Evolutionary conservation across 2,797 vertebrate genomes (phyloP).

Genomic region (Morelia viridis): DNA sequence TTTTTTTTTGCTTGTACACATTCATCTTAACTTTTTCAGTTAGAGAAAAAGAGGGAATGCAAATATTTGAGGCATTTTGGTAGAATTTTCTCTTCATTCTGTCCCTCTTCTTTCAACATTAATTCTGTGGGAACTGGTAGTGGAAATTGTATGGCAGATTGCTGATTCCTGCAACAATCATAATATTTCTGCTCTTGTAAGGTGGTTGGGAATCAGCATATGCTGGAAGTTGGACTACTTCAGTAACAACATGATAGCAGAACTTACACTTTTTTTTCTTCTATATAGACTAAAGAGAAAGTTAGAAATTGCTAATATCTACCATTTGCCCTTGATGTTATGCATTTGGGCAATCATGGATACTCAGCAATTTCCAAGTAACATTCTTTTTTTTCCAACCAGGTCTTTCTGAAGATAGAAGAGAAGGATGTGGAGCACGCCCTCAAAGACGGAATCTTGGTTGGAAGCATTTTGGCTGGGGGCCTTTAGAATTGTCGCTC

Average conservation of each 20-base stretch:
- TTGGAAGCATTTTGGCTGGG: slow-evolving; percentile 85
- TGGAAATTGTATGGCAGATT: not conserved
- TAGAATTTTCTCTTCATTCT: not conserved
- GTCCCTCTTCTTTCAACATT: not conserved
- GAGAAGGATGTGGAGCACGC: slow-evolving; percentile 86
- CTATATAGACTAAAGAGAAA: not conserved
- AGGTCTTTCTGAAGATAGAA: slow-evolving; percentile 91
- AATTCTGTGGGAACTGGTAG: too few species aligned
- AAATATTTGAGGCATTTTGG: not conserved
- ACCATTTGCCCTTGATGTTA: not conserved
- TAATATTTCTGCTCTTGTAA: not conserved
- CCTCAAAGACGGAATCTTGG: slow-evolving; percentile 84
- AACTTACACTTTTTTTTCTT: not conserved
- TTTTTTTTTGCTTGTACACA: not conserved
- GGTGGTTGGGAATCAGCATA: not conserved
- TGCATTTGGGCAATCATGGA: not conserved
- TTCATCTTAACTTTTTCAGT: not conserved
- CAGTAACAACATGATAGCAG: not conserved
- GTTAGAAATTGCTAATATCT: not conserved
- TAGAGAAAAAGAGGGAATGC: not conserved
- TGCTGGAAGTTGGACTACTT: not conserved
- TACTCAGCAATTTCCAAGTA: not conserved
- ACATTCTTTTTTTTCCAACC: slow-evolving; percentile 11
- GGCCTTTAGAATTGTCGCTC: slow-evolving; percentile 63
- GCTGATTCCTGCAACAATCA: not conserved